Evolutionary conservation across 2,113 vertebrate species (phyloP), one percentile per base, ranked within the genome.

Genomic region (Clinocottus analis): DNA sequence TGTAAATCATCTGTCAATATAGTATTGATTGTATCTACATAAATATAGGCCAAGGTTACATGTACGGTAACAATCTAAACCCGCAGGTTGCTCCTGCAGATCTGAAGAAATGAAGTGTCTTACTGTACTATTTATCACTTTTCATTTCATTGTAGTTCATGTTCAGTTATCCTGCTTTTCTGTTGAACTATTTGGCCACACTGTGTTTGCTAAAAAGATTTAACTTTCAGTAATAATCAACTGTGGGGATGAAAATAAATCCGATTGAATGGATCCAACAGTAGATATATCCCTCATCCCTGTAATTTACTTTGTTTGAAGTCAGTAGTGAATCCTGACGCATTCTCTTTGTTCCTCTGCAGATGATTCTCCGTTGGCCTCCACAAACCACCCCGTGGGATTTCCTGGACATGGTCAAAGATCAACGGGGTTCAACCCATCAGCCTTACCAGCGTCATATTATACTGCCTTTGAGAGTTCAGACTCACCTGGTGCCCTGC

Each of bases 321-420:
- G 23, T 1, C 51, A 27, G 12, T 1, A 2, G 11, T 33, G 1
- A 47, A 49, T 39, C 3, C n/a, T 23, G 11, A 65, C 59, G 3
- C 14, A 2, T 67, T 65, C 61, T 77, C 58, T 87, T 82, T 91
- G 39, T 77, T 88, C 31, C 69, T 55, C 33, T 95, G 94, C 80
- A 97, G 96, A 93, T 82, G 89, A 93, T 37, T 90, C 89, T 85
- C 93, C 82, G 58, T 88, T 94, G 53, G 77, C 83, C 64, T 79
- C 87, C 37, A 88, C 68, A 87, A 51, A 75, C 5, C 37, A 62
- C 1, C 63, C 77, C 5, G 72, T 90, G 56, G 86, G 88, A 86
- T 67, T 87, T 90, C 47, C 69, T 17, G 80, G 69, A 78, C 89
- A 89, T 77, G 93, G 80, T 71, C 11, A 85, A 67, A 82, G 66